Base-by-base conservation (phyloP, 2,113 vertebrate genomes). In the Centropus unirufus region DNA sequence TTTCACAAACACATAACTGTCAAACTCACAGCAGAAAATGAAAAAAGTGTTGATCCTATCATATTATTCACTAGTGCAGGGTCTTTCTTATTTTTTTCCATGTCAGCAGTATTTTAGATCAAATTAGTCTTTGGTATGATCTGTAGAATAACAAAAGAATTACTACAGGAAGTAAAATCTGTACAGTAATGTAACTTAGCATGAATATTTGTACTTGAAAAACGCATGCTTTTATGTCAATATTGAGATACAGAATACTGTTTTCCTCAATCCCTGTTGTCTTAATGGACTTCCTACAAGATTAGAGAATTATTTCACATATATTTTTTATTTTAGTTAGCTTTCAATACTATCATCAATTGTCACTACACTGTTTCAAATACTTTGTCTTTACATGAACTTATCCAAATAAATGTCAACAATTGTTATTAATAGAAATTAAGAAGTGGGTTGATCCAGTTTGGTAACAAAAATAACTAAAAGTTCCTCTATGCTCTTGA, bases 61-160 rank as follows among this genome's bases (percentile, higher is more conserved):
- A n/a, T 51, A 49, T 83, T 77, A 63, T 91, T 89, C 46, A 47
- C 44, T 61, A 51, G 39, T 52, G 57, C 24, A 40, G 42, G 15
- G 27, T 70, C 62, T 87, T 87, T 70, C 12, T 69, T 75, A 15
- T 84, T 77, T 83, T 55, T 78, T 80, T 52, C 62, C 47, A 62
- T 7, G 9, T 95, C 93, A 96, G 92, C 87, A 92, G n/a, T 79
- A 75, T 85, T 94, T 80, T 44, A 55, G 90, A 93, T 85, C 27
- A 59, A 62, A 92, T 91, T 89, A 82, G n/a, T 92, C 51, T 82
- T 73, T 69, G 30, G 17, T 78, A 20, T 80, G n/a, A 87, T 93
- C 76, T 88, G 22, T 63, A 86, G 61, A 91, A 83, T 22, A 88
- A 83, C 21, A 83, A n/a, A 83, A 89, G 47, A 72, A 66, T 22